These are phyloP conservation scores for Branchinecta lindahli DNA, from an alignment of 1,140 invertebrate genomes.

Conservation along the genomic window DNA sequence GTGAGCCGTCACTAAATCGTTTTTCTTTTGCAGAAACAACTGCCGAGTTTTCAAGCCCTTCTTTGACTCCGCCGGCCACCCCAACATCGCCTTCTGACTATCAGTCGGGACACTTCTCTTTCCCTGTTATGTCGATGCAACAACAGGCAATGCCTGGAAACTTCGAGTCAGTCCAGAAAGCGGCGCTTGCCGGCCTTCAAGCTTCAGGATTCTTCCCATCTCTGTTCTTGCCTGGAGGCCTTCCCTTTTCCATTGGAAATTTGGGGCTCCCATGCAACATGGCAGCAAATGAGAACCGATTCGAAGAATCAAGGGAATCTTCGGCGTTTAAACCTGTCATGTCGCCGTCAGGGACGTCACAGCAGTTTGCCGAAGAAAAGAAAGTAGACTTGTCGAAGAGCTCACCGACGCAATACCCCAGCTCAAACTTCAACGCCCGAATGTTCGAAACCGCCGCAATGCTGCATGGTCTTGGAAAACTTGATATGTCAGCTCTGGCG, in stretches of 20 bases:
- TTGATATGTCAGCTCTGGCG: background rate
- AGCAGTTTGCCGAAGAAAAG: background rate
- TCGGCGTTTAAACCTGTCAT: slow-evolving; percentile 3
- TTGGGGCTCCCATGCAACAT: background rate
- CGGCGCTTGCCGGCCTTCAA: background rate
- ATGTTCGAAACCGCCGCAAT: slow-evolving; percentile 20
- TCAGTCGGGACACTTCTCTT: background rate
- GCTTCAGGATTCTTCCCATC: background rate
- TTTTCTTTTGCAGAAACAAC: too few relatives aligned
- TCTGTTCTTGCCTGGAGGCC: background rate
- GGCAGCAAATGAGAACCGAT: background rate
- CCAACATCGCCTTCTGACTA: background rate
- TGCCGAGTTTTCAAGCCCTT: background rate
- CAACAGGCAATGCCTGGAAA: background rate
- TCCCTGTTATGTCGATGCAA: background rate
- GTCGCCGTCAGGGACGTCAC: background rate
- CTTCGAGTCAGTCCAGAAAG: background rate
- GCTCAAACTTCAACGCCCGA: background rate
- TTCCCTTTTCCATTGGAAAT: background rate
- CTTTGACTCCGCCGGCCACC: background rate
- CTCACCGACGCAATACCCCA: background rate
- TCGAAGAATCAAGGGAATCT: background rate
- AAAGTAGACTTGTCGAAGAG: background rate
- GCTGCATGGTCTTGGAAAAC: slow-evolving; percentile 17
- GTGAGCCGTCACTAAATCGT: too few relatives aligned